Conservation (phyloP, 2,888 invertebrate genomes). For the Cerastis leucographa region DNA sequence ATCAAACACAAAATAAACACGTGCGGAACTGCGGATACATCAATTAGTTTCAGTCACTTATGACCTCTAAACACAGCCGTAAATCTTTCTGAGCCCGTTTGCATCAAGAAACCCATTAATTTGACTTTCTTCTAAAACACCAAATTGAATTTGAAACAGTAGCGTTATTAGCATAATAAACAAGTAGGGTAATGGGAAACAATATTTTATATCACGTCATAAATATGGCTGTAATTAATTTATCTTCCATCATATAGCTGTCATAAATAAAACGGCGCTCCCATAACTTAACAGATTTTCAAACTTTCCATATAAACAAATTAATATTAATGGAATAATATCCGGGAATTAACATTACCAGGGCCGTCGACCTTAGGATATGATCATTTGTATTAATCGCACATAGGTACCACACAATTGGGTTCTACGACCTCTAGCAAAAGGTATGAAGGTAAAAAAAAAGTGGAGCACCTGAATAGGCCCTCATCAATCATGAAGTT, state of each 20-base stretch:
- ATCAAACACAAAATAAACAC: conserved; percentile 43
- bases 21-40: conserved; percentile 33
- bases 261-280: conserved; percentile 46
- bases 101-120: conserved; percentile 48
- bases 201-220: conserved; percentile 53
- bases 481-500: conserved; percentile 82
- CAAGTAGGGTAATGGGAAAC: conserved; percentile 50
- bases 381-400: conserved; percentile 60
- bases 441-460: conserved; percentile 74
- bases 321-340: conserved; percentile 62
- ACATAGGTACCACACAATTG: conserved; percentile 60
- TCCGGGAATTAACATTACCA: conserved; percentile 53
- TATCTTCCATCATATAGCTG: conserved; percentile 45
- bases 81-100: conserved; percentile 46
- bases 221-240: conserved; percentile 49
- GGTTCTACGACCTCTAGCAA: conserved; percentile 71
- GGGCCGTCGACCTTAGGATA: conserved; percentile 47
- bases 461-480: conserved; percentile 78
- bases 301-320: conserved; percentile 57
- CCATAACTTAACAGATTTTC: conserved; percentile 52
- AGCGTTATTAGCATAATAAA: conserved; percentile 47
- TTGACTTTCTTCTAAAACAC: conserved; percentile 46
- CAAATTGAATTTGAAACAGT: conserved; percentile 56
- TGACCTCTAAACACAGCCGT: conserved; percentile 48
- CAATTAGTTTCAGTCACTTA: conserved; percentile 37